Evolutionary conservation across 2,797 vertebrate genomes (phyloP), one percentile per base, ranked within the genome.

Genomic region (Leptoclinus maculatus): DNA sequence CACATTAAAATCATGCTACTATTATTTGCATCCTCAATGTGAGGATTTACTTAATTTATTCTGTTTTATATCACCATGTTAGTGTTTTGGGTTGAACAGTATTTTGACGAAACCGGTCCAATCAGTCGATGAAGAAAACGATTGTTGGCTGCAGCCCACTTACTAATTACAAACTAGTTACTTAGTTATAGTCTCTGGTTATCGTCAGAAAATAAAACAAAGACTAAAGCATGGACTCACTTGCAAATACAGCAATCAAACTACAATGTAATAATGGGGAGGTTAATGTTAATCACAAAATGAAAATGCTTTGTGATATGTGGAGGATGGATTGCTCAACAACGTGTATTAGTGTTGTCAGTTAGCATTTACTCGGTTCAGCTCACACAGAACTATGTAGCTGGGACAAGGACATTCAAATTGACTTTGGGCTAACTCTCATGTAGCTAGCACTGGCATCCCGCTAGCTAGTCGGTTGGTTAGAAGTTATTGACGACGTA

Each of bases 401-500:
- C 5, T 8, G 32, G 3, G 16, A 58, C n/a, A 39, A 62, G 6
- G 16, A 19, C 14, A 45, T 17, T 8, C 45, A 8, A 21, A 27
- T 57, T 21, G 6, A 34, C 25, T 76, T 36, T 12, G 6, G 2
- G 57, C 29, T 58, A 43, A 25, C 66, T 74, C 9, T 53, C 4
- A 0, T 54, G 21, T 3, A 56, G 19, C 49, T 14, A 21, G 5
- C 29, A 19, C 10, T 14, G 16, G 0, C 65, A 32, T 21, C 7
- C 21, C 25, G 17, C 23, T 63, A 23, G 23, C 19, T 51, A 32
- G 0, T 29, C 13, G 0, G 38, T 2, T 19, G 8, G 29, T 14
- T 16, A 9, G 0, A 39, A 6, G 19, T 23, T 47, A 23, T 1
- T 25, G 0, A 7, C 13, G 45, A 4, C 1, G n/a, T 21, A 14